phyloP scores from a whole-genome alignment of 1,140 invertebrate species.

The Bombus confusus region DNA sequence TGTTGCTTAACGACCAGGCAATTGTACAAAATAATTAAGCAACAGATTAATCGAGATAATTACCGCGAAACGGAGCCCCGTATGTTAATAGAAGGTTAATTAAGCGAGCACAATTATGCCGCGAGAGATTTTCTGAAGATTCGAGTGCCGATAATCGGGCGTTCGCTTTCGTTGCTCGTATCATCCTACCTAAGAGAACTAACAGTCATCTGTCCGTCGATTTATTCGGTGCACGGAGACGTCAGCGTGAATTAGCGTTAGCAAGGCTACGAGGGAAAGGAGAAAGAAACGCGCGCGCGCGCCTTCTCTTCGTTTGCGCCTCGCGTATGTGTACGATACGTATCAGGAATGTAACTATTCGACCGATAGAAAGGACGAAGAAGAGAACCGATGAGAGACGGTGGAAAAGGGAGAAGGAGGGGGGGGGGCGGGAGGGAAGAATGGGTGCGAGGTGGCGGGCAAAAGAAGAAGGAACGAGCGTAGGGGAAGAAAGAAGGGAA shows the following conservation, averaged over 20 bases:
- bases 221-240: constrained; percentile 61
- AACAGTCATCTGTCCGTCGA: constrained; percentile 53
- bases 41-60: constrained; percentile 25
- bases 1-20: background rate
- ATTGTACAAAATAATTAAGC: background rate
- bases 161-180: constrained; percentile 29
- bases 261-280: constrained; percentile 30
- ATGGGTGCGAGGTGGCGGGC: background rate
- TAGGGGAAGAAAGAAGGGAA: background rate
- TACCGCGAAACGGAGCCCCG: background rate
- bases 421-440: too few relatives aligned
- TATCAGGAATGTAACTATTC: constrained; percentile 59
- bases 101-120: background rate
- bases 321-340: constrained; percentile 29
- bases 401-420: background rate
- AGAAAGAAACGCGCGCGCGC: constrained; percentile 60
- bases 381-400: background rate
- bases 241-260: constrained; percentile 75
- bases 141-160: background rate
- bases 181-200: background rate
- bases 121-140: background rate
- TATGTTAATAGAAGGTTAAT: constrained; percentile 27
- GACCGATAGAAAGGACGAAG: background rate
- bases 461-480: background rate
- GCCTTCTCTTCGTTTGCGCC: constrained; percentile 63